phyloP scores from a whole-genome alignment of 2,888 invertebrate genomes.

The Electrophaes corylata region DNA sequence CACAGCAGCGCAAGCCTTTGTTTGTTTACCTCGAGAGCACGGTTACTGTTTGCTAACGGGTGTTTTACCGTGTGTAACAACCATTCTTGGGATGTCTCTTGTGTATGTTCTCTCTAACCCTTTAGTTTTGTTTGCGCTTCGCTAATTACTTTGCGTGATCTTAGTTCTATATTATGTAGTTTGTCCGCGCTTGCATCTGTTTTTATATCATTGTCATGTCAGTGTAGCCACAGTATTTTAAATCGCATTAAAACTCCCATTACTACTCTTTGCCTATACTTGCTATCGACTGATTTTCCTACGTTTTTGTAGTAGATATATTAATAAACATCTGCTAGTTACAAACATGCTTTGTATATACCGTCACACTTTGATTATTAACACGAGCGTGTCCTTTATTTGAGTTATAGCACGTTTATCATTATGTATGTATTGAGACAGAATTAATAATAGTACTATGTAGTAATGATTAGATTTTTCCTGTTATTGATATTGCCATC shows the following conservation, averaged over 20 bases:
- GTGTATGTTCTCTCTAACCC: constrained; percentile 41
- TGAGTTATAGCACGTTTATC: constrained; percentile 23
- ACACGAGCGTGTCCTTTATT: constrained; percentile 35
- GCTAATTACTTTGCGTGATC: constrained; percentile 13
- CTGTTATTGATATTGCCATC: constrained; percentile 37
- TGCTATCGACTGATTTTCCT: background rate
- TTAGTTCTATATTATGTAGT: constrained; percentile 7
- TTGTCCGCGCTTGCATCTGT: background rate
- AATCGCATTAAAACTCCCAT: background rate
- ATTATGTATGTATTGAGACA: background rate
- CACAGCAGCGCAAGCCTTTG: constrained; percentile 17
- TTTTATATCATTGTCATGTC: background rate
- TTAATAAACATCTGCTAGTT: background rate
- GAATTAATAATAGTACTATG: too few relatives aligned
- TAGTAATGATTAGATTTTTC: constrained; percentile 38
- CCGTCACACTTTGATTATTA: constrained; percentile 32
- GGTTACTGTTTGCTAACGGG: constrained; percentile 51
- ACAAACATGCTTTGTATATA: constrained; percentile 12
- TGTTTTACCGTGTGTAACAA: constrained; percentile 45
- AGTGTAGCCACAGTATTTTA: background rate
- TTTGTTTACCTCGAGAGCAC: constrained; percentile 29
- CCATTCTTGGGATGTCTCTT: constrained; percentile 38
- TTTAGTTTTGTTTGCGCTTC: constrained; percentile 43
- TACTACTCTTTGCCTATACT: background rate
- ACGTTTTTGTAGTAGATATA: constrained; percentile 3